Percentiles rank a stretch among this genome's conserved stretches.
Conservation (phyloP, 2,888 invertebrate genomes). For the Thereva unica region DNA sequence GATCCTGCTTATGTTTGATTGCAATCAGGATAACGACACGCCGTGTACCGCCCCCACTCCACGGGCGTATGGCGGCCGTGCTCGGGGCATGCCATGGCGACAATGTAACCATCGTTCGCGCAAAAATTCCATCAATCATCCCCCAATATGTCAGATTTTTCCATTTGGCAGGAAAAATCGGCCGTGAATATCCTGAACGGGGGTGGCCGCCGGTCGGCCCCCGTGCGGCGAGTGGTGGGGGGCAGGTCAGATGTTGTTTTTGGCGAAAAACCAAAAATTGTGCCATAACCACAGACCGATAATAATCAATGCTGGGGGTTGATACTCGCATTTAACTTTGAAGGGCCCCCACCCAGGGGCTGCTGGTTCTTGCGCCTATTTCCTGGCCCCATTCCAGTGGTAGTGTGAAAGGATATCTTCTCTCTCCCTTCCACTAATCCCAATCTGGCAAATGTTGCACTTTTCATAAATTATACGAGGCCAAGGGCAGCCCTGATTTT, state of each 20-base stretch:
- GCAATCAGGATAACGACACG: too few relatives aligned
- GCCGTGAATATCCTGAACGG: constrained; percentile 4
- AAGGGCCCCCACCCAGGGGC: neutral
- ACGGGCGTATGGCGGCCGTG: neutral
- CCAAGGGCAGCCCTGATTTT: constrained; percentile 35
- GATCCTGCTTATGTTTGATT: neutral
- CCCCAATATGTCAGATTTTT: constrained; percentile 39
- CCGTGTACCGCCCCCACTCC: neutral
- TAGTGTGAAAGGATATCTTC: constrained; percentile 12
- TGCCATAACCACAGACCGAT: constrained; percentile 24
- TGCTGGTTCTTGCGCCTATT: neutral
- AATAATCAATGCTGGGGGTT: constrained; percentile 24
- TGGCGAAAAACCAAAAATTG: constrained; percentile 26
- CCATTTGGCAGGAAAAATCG: constrained; percentile 22
- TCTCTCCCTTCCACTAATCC: constrained; percentile 6
- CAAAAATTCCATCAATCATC: constrained; percentile 35
- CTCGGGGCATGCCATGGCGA: neutral
- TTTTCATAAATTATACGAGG: constrained; percentile 40
- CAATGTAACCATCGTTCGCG: constrained; percentile 9
- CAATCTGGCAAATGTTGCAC: constrained; percentile 33
- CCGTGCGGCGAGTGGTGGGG: neutral
- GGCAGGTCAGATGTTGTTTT: neutral
- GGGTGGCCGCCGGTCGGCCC: neutral
- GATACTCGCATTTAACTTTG: constrained; percentile 10
- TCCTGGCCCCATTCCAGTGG: constrained; percentile 27